These are phyloP conservation scores for Thalassophryne amazonica DNA, from an alignment of 2,797 vertebrate genomes.

Conservation along the genomic window DNA sequence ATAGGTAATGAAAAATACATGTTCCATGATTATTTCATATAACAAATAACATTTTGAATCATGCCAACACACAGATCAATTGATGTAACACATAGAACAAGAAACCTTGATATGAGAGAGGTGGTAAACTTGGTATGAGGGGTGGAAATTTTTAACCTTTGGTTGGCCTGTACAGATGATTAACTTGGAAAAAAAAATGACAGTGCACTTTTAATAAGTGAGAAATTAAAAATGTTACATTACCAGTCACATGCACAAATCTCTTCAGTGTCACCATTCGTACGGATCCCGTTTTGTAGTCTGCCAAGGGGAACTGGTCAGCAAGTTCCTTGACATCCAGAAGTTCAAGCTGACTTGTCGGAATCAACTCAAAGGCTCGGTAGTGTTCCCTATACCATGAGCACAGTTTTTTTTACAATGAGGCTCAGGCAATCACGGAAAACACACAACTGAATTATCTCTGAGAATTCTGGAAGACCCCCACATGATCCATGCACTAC, in stretches of 20 bases:
- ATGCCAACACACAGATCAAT: no score
- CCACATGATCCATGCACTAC: constrained; percentile 6
- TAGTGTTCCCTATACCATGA: constrained; percentile 27
- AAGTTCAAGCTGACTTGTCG: not conserved
- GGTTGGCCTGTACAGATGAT: no score
- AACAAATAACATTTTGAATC: no score
- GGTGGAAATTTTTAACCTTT: no score
- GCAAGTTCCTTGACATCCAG: constrained; percentile 19
- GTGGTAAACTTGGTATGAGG: no score
- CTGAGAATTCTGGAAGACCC: constrained; percentile 12
- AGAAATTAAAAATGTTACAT: not conserved
- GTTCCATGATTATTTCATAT: no score
- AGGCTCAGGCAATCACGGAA: constrained; percentile 9
- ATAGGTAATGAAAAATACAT: no score
- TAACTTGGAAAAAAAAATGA: no score
- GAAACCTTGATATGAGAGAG: no score
- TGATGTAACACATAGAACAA: no score
- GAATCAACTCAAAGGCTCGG: constrained; percentile 14
- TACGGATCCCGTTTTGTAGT: constrained; percentile 17
- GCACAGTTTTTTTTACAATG: constrained; percentile 7
- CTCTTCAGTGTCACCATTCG: constrained; percentile 30
- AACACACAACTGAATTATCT: constrained; percentile 32
- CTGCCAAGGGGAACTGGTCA: constrained; percentile 18
- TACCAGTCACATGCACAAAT: constrained; percentile 15
- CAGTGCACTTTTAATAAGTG: no score